Evolutionary conservation across 2,888 invertebrate species (phyloP).

Genomic region (Drosophila ochracea): DNA sequence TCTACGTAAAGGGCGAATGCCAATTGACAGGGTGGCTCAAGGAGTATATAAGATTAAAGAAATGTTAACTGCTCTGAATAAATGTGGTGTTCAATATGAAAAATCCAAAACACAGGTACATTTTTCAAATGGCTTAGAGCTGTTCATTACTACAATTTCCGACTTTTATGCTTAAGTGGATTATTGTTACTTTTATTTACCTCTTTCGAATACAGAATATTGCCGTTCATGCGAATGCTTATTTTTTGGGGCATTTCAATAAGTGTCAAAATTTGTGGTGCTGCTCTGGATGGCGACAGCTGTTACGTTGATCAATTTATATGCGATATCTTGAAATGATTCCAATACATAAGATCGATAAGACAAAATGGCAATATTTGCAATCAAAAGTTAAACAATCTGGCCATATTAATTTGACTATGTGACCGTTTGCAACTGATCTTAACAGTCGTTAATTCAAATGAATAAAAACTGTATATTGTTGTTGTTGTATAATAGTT

Average conservation of each 20-base stretch:
- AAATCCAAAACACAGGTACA: background rate
- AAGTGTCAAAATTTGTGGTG: background rate
- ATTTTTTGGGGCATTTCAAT: background rate
- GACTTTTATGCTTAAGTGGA: background rate
- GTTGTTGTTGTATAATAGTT: slow-evolving; percentile 45
- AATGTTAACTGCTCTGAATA: background rate
- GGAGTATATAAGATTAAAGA: background rate
- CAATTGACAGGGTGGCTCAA: background rate
- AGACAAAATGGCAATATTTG: background rate
- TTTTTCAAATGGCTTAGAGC: background rate
- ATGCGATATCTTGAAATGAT: background rate
- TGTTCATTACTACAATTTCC: background rate
- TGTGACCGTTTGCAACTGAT: background rate
- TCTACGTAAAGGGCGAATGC: slow-evolving; percentile 4
- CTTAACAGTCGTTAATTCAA: background rate
- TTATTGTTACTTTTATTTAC: background rate
- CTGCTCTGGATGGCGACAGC: background rate
- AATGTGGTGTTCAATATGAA: background rate
- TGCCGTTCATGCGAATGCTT: slow-evolving; percentile 1
- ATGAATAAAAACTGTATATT: slow-evolving; percentile 4
- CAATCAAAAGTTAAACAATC: background rate
- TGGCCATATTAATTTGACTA: slow-evolving; percentile 2
- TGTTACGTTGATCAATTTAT: background rate
- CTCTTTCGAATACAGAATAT: background rate
- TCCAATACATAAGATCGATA: slow-evolving; percentile 8